Base-by-base conservation (phyloP, 2,113 vertebrate genomes). In the Heptranchias perlo region DNA sequence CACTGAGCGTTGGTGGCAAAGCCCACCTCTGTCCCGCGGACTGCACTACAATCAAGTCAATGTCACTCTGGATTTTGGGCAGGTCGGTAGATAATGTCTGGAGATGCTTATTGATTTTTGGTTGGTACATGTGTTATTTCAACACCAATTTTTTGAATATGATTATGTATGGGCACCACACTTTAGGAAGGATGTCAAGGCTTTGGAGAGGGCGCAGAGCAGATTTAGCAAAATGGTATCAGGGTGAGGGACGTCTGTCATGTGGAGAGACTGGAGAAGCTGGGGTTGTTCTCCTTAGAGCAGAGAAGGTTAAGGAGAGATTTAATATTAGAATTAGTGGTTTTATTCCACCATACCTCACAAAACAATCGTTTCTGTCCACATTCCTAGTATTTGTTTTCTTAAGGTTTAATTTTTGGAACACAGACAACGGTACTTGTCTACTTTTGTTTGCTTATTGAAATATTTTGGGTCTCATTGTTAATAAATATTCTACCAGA, bases 1-100 rank as follows among this genome's bases (percentile, higher is more conserved):
- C 96, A 99, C 99, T 0, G 98, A 99, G 96, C 97, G 97, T 21
- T 99, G 99, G 99, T 99, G 99, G 99, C 99, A 99, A 96, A 99
- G 99, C 96, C 99, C 99, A 0, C 98, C 99, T 96, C 98, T 99
- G 16, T 99, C 99, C n/a, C 97, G 97, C 62, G 98, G 99, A 49
- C 82, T 96, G 49, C 97, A 93, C 91, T 99, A 99, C 98, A 99
- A 99, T 0, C 96, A 98, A 96, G 98, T 99, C 96, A 98, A 99
- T 39, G 97, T 99, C 96, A 99, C 99, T 28, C 97, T 99, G 97
- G 98, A 99, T 96, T 98, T 99, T 96, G 98, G 99, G 8, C 99
- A 99, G 98, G 99, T 99, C 87, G 98, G 98, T 97, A 16, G 21
- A 8, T 61, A 31, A 3, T 25, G 14, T 91, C 87, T 58, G 87